Base-by-base conservation (phyloP, 2,888 invertebrate species). In the Arge pagana region DNA sequence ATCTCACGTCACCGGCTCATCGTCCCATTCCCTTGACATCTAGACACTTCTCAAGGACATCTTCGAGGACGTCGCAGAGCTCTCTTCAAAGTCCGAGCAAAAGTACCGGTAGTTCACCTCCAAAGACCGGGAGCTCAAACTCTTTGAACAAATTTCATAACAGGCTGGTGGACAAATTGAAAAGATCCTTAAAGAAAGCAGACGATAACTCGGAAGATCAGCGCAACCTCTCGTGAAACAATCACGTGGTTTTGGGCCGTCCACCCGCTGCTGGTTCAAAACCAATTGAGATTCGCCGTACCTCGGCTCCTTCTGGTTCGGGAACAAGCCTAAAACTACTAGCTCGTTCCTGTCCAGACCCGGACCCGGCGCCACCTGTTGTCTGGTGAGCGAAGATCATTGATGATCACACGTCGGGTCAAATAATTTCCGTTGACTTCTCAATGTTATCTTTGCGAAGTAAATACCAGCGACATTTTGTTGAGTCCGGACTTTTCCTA, bases 61-160 rank as follows among this genome's bases (percentile, higher is more conserved):
- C 83, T 50, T 83, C 85, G 68, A 73, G 87, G 66, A 78, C 87
- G 70, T 81, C 84, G 66, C 81, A 86, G 76, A 79, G 80, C 65
- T 82, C 83, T 54, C 77, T 84, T 58, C 83, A 84, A 62, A 87
- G 86, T 66, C 85, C 85, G 64, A 82, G 83, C 77, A 85, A 85
- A 75, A 83, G 82, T 66, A 83, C 85, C 67, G 85, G 82, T 69
- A 81, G 82, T 35, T 86, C 88, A 61, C 85, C 87, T 43, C 82
- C 85, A 45, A 78, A 80, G 67, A 79, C 79, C 61, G 81, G 82
- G 35, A 83, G 82, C 52, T 80, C 79, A 57, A 82, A 78, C 61
- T 83, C 85, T 64, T 74, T 88, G 57, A 88, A 89, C 76, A 89
- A 89, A 79, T 90, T 90, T 77, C 89, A 90, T 81, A 86, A 82